Conservation (phyloP, 2,797 vertebrate species). For the Propithecus deckenii region DNA sequence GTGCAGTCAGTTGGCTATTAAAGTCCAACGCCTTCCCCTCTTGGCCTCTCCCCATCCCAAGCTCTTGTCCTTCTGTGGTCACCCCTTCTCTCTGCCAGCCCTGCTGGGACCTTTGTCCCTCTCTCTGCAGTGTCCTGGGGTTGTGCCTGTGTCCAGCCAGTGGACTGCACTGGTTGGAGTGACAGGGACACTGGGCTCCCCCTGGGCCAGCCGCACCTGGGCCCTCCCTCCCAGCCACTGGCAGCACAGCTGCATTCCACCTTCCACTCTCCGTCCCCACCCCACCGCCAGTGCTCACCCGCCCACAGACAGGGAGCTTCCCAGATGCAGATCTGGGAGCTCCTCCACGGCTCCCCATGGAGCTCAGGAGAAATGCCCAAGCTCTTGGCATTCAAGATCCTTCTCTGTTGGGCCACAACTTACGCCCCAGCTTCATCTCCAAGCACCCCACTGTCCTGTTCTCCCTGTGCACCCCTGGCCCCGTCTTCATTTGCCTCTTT, state of each 20-base stretch:
- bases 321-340: neutral
- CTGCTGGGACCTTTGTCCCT: neutral
- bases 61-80: neutral
- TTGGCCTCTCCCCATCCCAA: accelerated
- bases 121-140: neutral
- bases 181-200: neutral
- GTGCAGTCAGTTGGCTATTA: neutral
- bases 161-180: neutral
- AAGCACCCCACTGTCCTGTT: accelerated
- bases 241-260: neutral
- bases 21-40: accelerated
- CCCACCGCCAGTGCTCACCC: neutral
- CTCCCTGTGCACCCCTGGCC: neutral
- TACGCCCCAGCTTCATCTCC: neutral
- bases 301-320: neutral
- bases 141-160: neutral
- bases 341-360: neutral
- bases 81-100: neutral
- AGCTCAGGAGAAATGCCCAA: neutral
- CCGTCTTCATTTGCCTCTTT: neutral
- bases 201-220: too few relatives aligned
- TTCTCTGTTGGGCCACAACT: neutral
- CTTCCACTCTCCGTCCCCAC: neutral
- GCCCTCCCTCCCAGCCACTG: neutral
- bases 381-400: accelerated